Base-by-base conservation (phyloP, 2,797 vertebrate species). In the Poecilia velifera region DNA sequence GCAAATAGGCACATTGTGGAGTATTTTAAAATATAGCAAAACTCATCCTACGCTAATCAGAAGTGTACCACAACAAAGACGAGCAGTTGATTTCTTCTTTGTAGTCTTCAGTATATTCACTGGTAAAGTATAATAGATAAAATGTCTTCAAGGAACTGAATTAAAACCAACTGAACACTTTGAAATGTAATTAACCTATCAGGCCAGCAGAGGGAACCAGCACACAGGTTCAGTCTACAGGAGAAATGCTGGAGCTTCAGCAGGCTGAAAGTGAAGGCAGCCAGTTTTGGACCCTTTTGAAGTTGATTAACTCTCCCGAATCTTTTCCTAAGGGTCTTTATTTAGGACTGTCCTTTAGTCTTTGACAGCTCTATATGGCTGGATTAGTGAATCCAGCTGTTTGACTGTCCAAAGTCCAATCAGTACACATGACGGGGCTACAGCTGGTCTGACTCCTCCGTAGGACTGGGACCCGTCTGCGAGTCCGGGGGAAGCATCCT, bases 371-470 rank as follows among this genome's bases (percentile, higher is more conserved):
- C 51, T 86, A 64, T 73, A 80, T 76, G 88, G 78, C 76, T 76
- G 47, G 74, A 75, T 84, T 72, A 85, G 81, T 77, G 8, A 75
- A 73, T 83, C 86, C 81, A 76, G 72, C 73, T 72, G 53, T 76
- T 82, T 82, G 28, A 43, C 53, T 78, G 64, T 83, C 75, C 49
- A 36, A 78, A 70, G 62, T 77, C 59, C 76, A 76, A 64, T 45
- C 73, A 88, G 84, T 80, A 73, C 62, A 34, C 34, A 71, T 22
- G 74, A 76, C 1, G 31, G 1, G 20, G 72, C 87, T 94, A 92
- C 82, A 91, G 89, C 84, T 91, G 92, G 64, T 92, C 89, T 1
- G 86, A 87, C 85, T 90, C 91, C 45, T 90, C 92, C 81, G 74
- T 86, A 80, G 82, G 79, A 81, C 79, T 82, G 1, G n/a, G 59